Percentiles rank a stretch among this genome's conserved stretches.
Evolutionary conservation across 1,140 invertebrate species (phyloP).

Genomic region (Cheumatopsyche charites): DNA sequence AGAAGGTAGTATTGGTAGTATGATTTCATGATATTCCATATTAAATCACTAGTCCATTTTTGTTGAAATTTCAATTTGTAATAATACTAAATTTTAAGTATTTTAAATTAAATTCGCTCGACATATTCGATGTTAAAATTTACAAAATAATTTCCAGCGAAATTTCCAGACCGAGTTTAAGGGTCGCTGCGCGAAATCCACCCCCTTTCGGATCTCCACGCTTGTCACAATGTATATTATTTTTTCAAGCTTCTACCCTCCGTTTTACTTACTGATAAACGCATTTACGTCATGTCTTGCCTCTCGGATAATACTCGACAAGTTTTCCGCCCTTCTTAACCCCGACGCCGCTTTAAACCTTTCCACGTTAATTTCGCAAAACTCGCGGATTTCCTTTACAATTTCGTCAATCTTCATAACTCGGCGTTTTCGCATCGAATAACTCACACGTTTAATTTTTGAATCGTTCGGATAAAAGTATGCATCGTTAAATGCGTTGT

Average conservation of each 20-base stretch:
- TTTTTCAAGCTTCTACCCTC: conserved; percentile 12
- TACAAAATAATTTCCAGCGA: too few relatives aligned
- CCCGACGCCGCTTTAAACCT: conserved; percentile 4
- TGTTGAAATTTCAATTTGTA: too few relatives aligned
- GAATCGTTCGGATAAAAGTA: not conserved
- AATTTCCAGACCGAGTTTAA: too few relatives aligned
- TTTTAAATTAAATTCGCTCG: too few relatives aligned
- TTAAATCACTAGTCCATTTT: too few relatives aligned
- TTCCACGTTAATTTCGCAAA: conserved; percentile 21
- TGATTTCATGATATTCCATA: too few relatives aligned
- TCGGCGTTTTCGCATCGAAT: not conserved
- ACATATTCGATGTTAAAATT: too few relatives aligned
- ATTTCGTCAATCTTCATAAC: conserved; percentile 6
- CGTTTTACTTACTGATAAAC: conserved; percentile 30
- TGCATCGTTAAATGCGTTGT: too few relatives aligned
- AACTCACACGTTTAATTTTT: not conserved
- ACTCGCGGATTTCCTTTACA: too few relatives aligned
- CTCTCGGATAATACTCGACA: conserved; percentile 17
- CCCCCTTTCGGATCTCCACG: not conserved
- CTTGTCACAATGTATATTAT: conserved; percentile 29
- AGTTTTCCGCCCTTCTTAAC: conserved; percentile 29
- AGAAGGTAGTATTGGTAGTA: too few relatives aligned
- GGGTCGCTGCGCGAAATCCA: too few relatives aligned
- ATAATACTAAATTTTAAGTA: too few relatives aligned
- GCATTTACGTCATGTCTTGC: conserved; percentile 35